A percentile compares a stretch with the other conserved stretches of the same genome.
Conservation (phyloP, 1,140 invertebrate species). For the Orchestia grillus region DNA sequence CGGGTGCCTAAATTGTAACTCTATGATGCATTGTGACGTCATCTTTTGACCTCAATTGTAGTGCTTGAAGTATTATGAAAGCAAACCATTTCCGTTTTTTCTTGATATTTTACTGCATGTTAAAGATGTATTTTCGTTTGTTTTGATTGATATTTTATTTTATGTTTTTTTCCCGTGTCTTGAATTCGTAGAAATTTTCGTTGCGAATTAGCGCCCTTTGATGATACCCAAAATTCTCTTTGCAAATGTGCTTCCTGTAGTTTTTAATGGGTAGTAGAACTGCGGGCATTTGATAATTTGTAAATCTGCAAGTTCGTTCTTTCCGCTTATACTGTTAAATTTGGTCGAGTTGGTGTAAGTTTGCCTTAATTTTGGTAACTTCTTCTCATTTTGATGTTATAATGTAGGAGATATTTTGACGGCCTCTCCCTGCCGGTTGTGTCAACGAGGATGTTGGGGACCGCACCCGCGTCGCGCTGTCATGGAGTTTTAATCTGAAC, state of each 20-base stretch:
- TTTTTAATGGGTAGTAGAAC: background rate
- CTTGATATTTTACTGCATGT: background rate
- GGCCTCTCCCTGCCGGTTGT: background rate
- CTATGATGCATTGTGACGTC: background rate
- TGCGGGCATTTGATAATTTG: background rate
- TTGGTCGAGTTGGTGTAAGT: background rate
- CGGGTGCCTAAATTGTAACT: background rate
- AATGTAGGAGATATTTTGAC: background rate
- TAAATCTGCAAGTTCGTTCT: background rate
- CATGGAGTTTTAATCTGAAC: background rate
- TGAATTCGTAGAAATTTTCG: background rate
- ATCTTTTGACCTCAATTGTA: background rate
- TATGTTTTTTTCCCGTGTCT: background rate
- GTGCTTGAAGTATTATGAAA: background rate
- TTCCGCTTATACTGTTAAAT: background rate
- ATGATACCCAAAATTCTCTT: background rate
- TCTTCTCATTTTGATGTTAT: background rate
- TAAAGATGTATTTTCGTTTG: background rate
- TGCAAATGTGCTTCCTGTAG: background rate
- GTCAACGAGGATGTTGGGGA: background rate
- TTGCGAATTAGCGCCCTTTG: background rate
- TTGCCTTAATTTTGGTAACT: background rate
- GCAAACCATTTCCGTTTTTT: background rate
- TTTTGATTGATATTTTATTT: background rate
- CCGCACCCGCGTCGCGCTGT: no score